A percentile compares a stretch with the other conserved stretches of the same genome.
Conservation (phyloP, 2,113 vertebrate genomes). For the Passer montanus region DNA sequence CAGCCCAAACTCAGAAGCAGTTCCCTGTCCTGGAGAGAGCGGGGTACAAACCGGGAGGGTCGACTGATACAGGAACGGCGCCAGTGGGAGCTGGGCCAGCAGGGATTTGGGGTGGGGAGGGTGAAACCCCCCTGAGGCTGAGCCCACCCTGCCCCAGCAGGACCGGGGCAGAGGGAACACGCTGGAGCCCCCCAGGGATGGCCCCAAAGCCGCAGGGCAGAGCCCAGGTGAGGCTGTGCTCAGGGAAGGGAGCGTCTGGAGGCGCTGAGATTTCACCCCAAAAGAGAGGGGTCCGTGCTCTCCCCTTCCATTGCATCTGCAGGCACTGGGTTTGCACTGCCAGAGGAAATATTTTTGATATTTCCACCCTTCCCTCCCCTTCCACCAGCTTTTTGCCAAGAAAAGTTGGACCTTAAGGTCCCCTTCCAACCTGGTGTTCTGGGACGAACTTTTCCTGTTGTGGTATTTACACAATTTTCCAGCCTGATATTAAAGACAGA, state of each 20-base stretch:
- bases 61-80: neutral
- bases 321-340: constrained; percentile 66
- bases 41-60: constrained; percentile 27
- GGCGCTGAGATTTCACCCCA: neutral
- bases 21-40: constrained; percentile 49
- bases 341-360: neutral
- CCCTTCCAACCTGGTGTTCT: neutral
- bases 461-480: constrained; percentile 65
- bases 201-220: neutral
- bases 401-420: neutral
- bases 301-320: constrained; percentile 14
- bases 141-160: neutral
- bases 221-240: neutral
- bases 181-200: neutral
- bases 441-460: neutral
- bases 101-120: neutral
- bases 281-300: neutral
- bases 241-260: neutral
- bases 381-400: neutral
- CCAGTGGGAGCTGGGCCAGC: neutral
- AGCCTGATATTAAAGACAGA: constrained; percentile 62
- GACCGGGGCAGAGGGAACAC: neutral
- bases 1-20: constrained; percentile 30
- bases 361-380: neutral
- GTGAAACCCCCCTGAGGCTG: neutral